These are phyloP conservation scores for Archaeoteleia sp. DNA, from an alignment of 2,888 invertebrate species.

Conservation along the genomic window DNA sequence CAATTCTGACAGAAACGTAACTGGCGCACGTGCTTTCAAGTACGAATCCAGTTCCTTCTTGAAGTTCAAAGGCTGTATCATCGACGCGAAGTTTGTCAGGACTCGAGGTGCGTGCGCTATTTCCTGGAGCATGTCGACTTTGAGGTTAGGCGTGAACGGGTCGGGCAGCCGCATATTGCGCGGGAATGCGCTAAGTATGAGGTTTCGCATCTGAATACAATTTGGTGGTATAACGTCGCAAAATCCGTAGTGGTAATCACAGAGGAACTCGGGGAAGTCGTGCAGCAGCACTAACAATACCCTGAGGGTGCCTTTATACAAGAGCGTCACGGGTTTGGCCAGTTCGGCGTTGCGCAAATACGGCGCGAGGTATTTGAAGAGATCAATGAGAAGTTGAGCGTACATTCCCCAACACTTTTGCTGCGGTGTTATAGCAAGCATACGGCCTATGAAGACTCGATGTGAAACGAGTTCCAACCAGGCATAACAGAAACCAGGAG, in stretches of 20 bases:
- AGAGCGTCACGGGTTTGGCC: constrained; percentile 92
- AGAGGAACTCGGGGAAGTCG: constrained; percentile 99
- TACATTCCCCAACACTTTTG: constrained; percentile 99
- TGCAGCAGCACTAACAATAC: constrained; percentile 96
- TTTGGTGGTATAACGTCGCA: constrained; percentile 99
- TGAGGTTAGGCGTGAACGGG: constrained; percentile 98
- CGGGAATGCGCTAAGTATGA: constrained; percentile 98
- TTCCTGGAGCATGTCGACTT: constrained; percentile 93
- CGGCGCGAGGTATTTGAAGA: constrained; percentile 97
- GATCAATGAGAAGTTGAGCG: constrained; percentile 94
- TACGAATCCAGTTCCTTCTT: constrained; percentile 98
- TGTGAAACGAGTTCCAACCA: constrained; percentile 99
- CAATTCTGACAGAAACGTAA: constrained; percentile 95
- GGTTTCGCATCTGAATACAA: constrained; percentile 98
- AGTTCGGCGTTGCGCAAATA: constrained; percentile 98
- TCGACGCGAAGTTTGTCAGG: constrained; percentile 88
- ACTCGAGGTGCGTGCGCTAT: constrained; percentile 93
- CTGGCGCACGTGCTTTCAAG: constrained; percentile 93
- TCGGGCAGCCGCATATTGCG: constrained; percentile 98
- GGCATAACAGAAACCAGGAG: constrained; percentile 97
- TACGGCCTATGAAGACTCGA: constrained; percentile 94
- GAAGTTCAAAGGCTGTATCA: constrained; percentile 91
- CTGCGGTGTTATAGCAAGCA: constrained; percentile 92
- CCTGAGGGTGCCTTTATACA: constrained; percentile 97
- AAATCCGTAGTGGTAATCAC: constrained; percentile 99